phyloP scores from a whole-genome alignment of 1,140 invertebrate genomes.

The Alviniconcha marisindica region DNA sequence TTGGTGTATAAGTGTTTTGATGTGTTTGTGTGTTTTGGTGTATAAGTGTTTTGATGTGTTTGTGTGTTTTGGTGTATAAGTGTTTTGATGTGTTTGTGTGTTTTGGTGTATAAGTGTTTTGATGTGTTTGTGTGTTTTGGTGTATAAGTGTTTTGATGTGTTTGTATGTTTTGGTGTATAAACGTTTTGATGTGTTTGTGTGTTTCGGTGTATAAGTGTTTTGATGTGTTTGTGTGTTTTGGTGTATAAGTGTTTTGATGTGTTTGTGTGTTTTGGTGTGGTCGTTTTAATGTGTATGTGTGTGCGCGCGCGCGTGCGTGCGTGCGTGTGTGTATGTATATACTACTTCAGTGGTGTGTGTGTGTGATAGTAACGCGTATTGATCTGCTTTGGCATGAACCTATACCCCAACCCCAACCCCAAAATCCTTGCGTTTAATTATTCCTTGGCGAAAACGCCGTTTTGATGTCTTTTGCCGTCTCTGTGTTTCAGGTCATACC shows the following conservation, averaged over 20 bases:
- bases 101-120: too few species aligned
- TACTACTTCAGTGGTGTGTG: too few species aligned
- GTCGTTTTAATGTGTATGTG: too few species aligned
- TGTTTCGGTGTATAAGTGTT: too few species aligned
- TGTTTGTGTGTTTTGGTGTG: not conserved
- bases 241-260: not conserved
- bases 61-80: not conserved
- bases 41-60: not conserved
- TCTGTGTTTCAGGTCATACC: conserved; percentile 84
- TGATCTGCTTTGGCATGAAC: too few species aligned
- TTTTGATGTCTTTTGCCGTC: too few species aligned
- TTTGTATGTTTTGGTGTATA: too few species aligned
- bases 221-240: not conserved
- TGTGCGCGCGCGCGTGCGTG: not conserved
- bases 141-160: not conserved
- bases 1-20: not conserved
- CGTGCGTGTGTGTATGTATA: not conserved
- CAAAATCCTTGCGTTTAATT: too few species aligned
- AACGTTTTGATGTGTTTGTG: too few species aligned
- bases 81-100: not conserved
- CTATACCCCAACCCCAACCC: too few species aligned
- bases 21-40: not conserved
- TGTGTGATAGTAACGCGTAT: too few species aligned
- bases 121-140: not conserved
- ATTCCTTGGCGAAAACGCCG: too few species aligned